These are phyloP conservation scores for Heliconius aoede DNA, from an alignment of 2,888 invertebrate genomes.

Conservation along the genomic window DNA sequence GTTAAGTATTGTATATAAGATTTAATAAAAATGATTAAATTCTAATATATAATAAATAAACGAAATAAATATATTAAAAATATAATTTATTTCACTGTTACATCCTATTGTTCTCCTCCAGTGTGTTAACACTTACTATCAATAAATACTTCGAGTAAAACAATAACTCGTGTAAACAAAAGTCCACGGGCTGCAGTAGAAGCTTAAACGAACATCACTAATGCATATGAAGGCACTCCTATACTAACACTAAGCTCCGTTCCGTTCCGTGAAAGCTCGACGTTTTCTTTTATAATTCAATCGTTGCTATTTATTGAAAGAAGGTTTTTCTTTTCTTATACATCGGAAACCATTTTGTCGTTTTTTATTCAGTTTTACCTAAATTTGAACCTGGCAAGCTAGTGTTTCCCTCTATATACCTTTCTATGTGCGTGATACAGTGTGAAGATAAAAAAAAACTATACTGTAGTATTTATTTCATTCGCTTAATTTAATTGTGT, in stretches of 20 bases:
- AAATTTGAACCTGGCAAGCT: too few relatives aligned
- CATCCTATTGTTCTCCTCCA: neutral
- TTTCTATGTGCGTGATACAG: too few relatives aligned
- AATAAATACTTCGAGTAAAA: neutral
- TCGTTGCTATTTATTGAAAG: neutral
- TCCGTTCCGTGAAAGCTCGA: constrained; percentile 3
- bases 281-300: constrained; percentile 9
- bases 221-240: constrained; percentile 25
- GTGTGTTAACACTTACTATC: neutral
- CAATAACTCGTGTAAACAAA: constrained; percentile 4
- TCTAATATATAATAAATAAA: too few relatives aligned
- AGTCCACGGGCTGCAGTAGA: neutral
- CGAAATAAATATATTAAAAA: too few relatives aligned
- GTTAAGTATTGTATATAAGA: too few relatives aligned
- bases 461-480: neutral
- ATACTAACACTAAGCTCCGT: constrained; percentile 8
- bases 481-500: neutral
- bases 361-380: neutral
- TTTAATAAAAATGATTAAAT: too few relatives aligned
- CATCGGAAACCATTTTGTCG: neutral
- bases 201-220: constrained; percentile 3
- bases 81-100: neutral
- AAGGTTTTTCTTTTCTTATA: neutral
- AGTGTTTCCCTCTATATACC: too few relatives aligned
- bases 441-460: too few relatives aligned